phyloP scores from a whole-genome alignment of 2,888 invertebrate genomes.

The Lumbricus terrestris region DNA sequence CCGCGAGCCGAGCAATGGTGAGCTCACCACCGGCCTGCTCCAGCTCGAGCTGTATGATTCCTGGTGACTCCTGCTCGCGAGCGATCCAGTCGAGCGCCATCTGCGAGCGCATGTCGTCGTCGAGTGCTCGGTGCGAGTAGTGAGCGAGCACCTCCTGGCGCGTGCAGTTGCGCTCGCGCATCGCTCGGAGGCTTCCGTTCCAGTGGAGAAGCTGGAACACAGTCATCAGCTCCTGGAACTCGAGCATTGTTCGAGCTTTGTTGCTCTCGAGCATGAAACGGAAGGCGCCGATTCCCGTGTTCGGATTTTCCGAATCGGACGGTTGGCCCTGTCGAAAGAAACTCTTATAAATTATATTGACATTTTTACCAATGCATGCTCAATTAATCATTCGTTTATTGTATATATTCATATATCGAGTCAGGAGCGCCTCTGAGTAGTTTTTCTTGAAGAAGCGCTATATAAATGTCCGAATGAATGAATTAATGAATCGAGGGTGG shows the following conservation, averaged over 20 bases:
- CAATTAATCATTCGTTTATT: no score
- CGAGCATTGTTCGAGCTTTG: slow-evolving; percentile 81
- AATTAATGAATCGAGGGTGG: no score
- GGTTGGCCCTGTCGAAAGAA: slow-evolving; percentile 43
- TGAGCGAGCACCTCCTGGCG: slow-evolving; percentile 82
- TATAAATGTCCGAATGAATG: no score
- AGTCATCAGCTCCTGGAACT: slow-evolving; percentile 96
- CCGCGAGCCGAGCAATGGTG: slow-evolving; percentile 80
- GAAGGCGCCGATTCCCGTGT: slow-evolving; percentile 76
- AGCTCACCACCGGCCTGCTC: slow-evolving; percentile 82
- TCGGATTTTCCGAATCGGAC: slow-evolving; percentile 64
- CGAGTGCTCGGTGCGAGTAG: slow-evolving; percentile 85
- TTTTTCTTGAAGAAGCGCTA: no score
- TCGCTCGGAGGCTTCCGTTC: slow-evolving; percentile 93
- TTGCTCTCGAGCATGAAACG: slow-evolving; percentile 70
- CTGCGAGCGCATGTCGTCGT: slow-evolving; percentile 87
- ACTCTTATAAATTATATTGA: not conserved
- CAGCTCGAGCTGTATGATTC: slow-evolving; percentile 77
- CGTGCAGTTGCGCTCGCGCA: slow-evolving; percentile 91
- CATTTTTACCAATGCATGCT: not conserved
- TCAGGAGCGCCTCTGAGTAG: no score
- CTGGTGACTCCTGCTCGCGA: slow-evolving; percentile 67
- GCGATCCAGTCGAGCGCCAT: slow-evolving; percentile 96
- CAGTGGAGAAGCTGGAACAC: slow-evolving; percentile 92
- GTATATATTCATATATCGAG: no score